phyloP scores from a whole-genome alignment of 2,113 vertebrate genomes.

The Eupsittula cactorum region DNA sequence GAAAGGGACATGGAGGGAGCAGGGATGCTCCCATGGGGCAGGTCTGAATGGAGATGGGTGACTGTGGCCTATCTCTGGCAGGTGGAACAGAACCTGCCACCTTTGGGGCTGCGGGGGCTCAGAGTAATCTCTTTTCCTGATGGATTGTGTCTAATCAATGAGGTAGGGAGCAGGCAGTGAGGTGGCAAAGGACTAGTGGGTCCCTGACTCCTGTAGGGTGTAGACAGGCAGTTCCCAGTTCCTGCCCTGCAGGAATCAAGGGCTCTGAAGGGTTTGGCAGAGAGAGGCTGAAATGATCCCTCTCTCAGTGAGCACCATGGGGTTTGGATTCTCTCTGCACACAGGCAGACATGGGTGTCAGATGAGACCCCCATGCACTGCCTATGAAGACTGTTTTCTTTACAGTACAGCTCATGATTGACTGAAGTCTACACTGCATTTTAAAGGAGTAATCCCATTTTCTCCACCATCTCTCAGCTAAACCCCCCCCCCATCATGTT shows the following conservation, averaged over 20 bases:
- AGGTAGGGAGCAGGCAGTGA: background rate
- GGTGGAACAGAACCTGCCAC: background rate
- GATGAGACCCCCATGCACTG: background rate
- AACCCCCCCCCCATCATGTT: background rate
- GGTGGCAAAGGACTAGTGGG: background rate
- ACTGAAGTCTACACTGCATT: background rate
- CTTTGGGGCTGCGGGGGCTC: fast-evolving
- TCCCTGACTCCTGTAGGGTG: background rate
- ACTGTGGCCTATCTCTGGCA: fast-evolving
- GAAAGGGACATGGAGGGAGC: background rate
- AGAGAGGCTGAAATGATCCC: background rate
- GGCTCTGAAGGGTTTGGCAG: background rate
- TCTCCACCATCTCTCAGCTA: background rate
- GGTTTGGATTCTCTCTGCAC: background rate
- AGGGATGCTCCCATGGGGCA: background rate
- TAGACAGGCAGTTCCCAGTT: background rate
- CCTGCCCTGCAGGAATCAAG: background rate
- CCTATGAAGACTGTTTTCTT: background rate
- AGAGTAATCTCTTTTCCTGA: background rate
- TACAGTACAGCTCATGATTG: background rate
- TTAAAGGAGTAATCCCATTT: background rate
- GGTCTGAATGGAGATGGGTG: background rate
- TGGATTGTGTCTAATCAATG: fast-evolving
- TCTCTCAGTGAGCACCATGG: background rate
- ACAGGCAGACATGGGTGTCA: background rate